phyloP scores from a whole-genome alignment of 2,888 invertebrate genomes.

The Tupiocoris notatus region DNA sequence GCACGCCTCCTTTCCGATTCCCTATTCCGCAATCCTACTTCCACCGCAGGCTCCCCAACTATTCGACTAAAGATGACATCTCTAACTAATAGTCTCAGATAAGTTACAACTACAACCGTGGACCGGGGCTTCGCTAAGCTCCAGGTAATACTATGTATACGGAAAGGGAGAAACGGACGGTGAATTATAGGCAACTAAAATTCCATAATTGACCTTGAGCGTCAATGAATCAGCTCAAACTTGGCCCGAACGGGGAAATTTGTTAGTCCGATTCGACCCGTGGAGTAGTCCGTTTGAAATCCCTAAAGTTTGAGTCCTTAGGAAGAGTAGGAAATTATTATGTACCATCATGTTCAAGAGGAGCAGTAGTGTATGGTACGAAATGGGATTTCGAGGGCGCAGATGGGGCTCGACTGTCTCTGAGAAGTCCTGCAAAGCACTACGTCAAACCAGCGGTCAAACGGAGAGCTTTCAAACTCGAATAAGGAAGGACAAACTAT shows the following conservation, averaged over 20 bases:
- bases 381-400: not conserved
- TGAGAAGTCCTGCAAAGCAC: not conserved
- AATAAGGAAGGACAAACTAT: conserved; percentile 27
- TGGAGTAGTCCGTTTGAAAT: not conserved
- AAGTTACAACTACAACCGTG: not conserved
- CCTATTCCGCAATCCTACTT: too few relatives aligned
- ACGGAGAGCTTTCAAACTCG: conserved; percentile 27
- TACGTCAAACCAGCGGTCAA: conserved; percentile 34
- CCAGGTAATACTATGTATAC: not conserved
- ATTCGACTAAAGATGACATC: not conserved
- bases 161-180: not conserved
- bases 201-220: conserved; percentile 24
- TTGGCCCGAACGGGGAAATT: conserved; percentile 2
- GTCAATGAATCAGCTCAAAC: conserved; percentile 30
- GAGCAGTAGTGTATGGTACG: not conserved
- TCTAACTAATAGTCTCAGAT: not conserved
- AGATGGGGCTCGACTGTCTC: not conserved
- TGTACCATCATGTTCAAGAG: not conserved
- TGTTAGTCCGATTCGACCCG: not conserved
- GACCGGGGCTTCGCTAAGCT: not conserved
- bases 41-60: too few relatives aligned
- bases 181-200: conserved; percentile 24
- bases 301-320: not conserved
- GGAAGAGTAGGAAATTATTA: not conserved
- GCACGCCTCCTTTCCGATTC: too few relatives aligned